A percentile compares a stretch with the other conserved stretches of the same genome.
Conservation (phyloP, 2,113 vertebrate genomes). For the Motacilla alba region DNA sequence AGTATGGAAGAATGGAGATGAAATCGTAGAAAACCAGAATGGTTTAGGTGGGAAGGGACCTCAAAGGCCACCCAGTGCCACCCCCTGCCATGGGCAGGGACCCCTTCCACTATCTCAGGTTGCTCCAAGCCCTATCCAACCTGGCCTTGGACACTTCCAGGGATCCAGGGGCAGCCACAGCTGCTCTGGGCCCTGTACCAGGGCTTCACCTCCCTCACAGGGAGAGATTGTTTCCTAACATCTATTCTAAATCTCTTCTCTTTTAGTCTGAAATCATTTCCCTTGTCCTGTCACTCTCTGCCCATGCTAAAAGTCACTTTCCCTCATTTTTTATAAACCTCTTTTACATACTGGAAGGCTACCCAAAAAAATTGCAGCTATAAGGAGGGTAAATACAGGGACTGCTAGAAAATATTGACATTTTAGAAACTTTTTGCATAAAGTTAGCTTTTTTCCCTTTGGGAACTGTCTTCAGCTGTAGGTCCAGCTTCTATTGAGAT, state of each 20-base stretch:
- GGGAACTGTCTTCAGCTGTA: neutral
- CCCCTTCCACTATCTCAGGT: neutral
- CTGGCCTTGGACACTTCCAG: neutral
- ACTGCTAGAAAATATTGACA: neutral
- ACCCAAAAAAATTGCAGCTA: neutral
- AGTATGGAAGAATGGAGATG: neutral
- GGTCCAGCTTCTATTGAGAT: neutral
- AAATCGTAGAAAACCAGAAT: neutral
- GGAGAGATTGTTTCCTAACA: neutral
- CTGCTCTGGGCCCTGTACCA: neutral
- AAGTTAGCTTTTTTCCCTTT: neutral
- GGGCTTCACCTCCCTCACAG: fast-evolving
- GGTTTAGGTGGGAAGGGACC: neutral
- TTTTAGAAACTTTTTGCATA: neutral
- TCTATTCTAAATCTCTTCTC: neutral
- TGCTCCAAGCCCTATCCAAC: fast-evolving
- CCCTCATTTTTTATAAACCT: neutral
- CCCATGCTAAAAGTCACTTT: neutral
- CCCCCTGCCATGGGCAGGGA: neutral
- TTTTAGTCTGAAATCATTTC: neutral
- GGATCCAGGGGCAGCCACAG: neutral
- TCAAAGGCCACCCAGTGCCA: neutral
- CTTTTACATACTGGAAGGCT: neutral
- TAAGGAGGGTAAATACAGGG: neutral
- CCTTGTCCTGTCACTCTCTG: neutral